A percentile compares a stretch with the other conserved stretches of the same genome.
Evolutionary conservation across 2,797 vertebrate genomes (phyloP).

Genomic region (Hypotaenidia philippensis): DNA sequence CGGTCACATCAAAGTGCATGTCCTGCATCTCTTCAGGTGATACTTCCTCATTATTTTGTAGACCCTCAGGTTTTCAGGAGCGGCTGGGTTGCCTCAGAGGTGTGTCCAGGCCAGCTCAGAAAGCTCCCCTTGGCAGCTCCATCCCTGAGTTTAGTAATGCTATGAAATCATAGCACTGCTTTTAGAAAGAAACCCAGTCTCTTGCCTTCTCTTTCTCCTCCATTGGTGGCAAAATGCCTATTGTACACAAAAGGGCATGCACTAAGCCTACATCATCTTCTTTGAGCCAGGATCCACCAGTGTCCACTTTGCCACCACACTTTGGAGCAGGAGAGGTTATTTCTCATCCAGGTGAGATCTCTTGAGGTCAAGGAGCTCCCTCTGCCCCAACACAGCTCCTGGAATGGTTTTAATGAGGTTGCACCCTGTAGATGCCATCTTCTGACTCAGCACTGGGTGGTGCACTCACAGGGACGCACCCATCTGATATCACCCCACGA

Average conservation of each 20-base stretch:
- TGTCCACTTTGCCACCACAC: background rate
- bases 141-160: background rate
- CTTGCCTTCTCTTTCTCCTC: background rate
- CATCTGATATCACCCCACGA: background rate
- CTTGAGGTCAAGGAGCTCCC: background rate
- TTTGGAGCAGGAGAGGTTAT: background rate
- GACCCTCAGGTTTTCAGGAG: background rate
- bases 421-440: background rate
- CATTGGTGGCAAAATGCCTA: background rate
- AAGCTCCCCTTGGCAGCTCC: rapidly evolving
- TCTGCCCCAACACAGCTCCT: background rate
- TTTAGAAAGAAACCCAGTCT: background rate
- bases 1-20: background rate
- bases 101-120: background rate
- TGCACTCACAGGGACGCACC: background rate
- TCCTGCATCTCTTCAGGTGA: background rate
- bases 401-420: background rate
- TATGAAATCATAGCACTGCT: background rate
- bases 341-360: background rate
- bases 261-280: background rate
- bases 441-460: slow-evolving; percentile 41
- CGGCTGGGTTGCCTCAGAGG: background rate
- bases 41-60: background rate
- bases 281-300: background rate
- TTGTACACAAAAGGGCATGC: rapidly evolving